Conservation (phyloP, 2,113 vertebrate species). For the Macquaria ambigua region DNA sequence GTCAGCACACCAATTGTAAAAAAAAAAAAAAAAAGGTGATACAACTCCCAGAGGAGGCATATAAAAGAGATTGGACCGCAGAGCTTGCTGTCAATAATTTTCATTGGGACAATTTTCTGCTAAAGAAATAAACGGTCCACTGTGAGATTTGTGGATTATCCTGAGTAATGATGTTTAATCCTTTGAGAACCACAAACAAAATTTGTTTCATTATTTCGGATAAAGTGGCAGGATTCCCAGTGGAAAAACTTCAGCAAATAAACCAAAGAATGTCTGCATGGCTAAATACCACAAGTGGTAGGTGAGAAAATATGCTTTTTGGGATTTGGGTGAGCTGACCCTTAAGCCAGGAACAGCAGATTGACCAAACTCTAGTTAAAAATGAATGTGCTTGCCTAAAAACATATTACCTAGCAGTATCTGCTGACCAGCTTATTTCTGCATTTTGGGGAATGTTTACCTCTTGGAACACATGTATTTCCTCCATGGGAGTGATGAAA, state of each 20-base stretch:
- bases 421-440: too few relatives aligned
- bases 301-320: neutral
- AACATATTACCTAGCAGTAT: neutral
- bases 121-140: conserved; percentile 1
- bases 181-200: neutral
- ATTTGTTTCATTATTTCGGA: neutral
- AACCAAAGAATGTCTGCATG: neutral
- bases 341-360: neutral
- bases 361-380: neutral
- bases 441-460: neutral
- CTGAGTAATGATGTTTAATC: neutral
- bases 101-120: conserved; percentile 14
- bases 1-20: neutral
- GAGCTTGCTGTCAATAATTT: neutral
- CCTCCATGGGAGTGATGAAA: neutral
- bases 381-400: neutral
- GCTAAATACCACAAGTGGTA: neutral
- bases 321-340: neutral
- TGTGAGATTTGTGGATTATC: conserved; percentile 11
- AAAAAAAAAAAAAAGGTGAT: neutral
- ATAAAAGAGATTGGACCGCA: conserved; percentile 1
- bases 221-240: neutral
- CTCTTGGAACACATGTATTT: neutral
- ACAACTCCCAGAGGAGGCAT: neutral
- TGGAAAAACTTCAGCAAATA: neutral